Base-by-base conservation (phyloP, 1,140 invertebrate species). In the Pomacea maculata region DNA sequence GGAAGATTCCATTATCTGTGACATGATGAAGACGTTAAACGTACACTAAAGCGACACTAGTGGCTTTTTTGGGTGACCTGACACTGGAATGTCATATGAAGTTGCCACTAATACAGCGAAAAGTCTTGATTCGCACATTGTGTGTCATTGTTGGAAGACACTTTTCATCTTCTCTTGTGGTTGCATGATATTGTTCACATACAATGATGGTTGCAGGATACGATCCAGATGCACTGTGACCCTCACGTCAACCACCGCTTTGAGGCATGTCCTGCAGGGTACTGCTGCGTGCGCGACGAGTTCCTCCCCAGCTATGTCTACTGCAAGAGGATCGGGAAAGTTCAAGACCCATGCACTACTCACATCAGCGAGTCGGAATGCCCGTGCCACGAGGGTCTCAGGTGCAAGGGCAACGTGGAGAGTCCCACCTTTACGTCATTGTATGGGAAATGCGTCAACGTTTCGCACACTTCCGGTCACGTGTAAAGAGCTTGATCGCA, bases 261-360 rank as follows among this genome's bases (percentile, higher is more conserved):
- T 34, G 67, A 79, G 11, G 67, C 57, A 0, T 87, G 86, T 54
- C 84, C 85, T 4, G 1, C 52, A 12, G 83, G 82, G 14, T 86
- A 84, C 72, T 87, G 86, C 65, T 87, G 86, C 75, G 85, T 85
- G 10, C 70, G 83, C 61, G 86, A 87, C 76, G 82, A 87, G 61
- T 87, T 85, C 71, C 67, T 85, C 25, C 81, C 83, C 0, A 64
- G 81, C 11, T 85, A 82, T 34, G 79, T 86, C 19, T 87, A 87
- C 82, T 87, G 86, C 80, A 83, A 84, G 61, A 81, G 74, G 45
- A 83, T 86, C 57, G 84, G 84, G 10, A 64, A 65, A 19, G 7
- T 52, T 0, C 61, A 70, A 15, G 76, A 84, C 9, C 67, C 77
- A 73, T 87, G 85, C 75, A 78, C 81, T n/a, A 83, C 82, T 2